Evolutionary conservation across 2,797 vertebrate genomes (phyloP).

Genomic region (Melanotaenia boesemani): DNA sequence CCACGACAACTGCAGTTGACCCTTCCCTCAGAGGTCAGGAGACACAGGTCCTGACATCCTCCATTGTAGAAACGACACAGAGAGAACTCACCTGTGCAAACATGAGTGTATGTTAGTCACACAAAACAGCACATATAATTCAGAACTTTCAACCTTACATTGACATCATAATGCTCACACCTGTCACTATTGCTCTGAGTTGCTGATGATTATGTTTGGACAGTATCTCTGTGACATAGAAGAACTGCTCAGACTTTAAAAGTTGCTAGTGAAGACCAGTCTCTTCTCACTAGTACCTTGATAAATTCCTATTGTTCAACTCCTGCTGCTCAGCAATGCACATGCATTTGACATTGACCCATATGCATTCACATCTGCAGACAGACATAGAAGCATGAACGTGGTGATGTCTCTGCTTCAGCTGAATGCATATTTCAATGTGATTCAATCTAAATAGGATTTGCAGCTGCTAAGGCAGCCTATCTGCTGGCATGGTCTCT

Average conservation of each 20-base stretch:
- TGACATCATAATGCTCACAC: background rate
- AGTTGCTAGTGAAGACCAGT: too few species aligned
- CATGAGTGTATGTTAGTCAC: constrained; percentile 18
- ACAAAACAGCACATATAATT: constrained; percentile 9
- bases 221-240: background rate
- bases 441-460: constrained; percentile 69
- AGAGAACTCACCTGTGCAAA: constrained; percentile 90
- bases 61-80: constrained; percentile 92
- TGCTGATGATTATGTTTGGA: background rate
- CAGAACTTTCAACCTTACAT: constrained; percentile 4
- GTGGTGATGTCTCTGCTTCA: constrained; percentile 25
- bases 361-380: constrained; percentile 24
- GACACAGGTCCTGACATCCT: constrained; percentile 95
- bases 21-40: constrained; percentile 91
- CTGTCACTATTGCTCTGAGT: background rate
- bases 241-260: background rate
- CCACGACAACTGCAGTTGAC: constrained; percentile 97
- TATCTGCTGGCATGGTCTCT: constrained; percentile 17
- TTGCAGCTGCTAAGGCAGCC: constrained; percentile 45
- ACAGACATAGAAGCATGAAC: constrained; percentile 22
- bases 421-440: constrained; percentile 58
- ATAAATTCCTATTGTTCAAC: too few species aligned
- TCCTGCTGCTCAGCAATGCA: background rate
- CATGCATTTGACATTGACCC: constrained; percentile 1
- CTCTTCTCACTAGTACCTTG: background rate